Percentiles rank a stretch among this genome's conserved stretches.
Evolutionary conservation across 2,113 vertebrate species (phyloP).

Genomic region (zebrafish (Danio rerio)): DNA sequence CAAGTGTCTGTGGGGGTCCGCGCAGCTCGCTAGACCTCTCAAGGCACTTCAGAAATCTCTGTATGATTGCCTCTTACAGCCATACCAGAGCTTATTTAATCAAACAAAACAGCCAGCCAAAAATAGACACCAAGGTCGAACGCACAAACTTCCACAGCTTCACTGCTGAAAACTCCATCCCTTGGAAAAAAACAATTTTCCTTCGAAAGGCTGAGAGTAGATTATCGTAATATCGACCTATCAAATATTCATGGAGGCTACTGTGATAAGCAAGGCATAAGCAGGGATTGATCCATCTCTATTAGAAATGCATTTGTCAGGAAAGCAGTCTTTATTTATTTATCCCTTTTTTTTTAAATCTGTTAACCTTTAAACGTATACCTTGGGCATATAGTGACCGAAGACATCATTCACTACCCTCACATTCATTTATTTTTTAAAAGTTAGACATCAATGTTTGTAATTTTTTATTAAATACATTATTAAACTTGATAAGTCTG

Average conservation of each 20-base stretch:
- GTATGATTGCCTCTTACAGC: constrained; percentile 52
- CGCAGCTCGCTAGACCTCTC: constrained; percentile 39
- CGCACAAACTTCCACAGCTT: background rate
- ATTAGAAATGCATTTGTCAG: constrained; percentile 68
- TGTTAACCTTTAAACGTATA: too few relatives aligned
- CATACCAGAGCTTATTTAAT: constrained; percentile 63
- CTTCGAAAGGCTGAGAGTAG: constrained; percentile 47
- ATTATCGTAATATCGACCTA: constrained; percentile 62
- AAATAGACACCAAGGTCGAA: constrained; percentile 48
- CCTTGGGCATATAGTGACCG: too few relatives aligned
- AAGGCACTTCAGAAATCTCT: constrained; percentile 47
- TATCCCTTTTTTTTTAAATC: too few relatives aligned
- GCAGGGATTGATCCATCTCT: constrained; percentile 64
- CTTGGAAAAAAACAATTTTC: constrained; percentile 60
- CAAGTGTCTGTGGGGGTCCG: background rate
- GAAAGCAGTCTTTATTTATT: constrained; percentile 64
- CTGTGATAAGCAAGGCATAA: constrained; percentile 68
- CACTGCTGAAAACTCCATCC: constrained; percentile 20
- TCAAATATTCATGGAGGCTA: constrained; percentile 72
- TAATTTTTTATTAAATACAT: too few relatives aligned
- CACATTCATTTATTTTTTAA: too few relatives aligned
- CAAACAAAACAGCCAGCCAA: constrained; percentile 55
- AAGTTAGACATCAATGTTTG: too few relatives aligned
- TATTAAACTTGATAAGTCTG: too few relatives aligned
- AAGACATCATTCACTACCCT: too few relatives aligned